Conservation (phyloP, 2,888 invertebrate species). For the Apoderus coryli region DNA sequence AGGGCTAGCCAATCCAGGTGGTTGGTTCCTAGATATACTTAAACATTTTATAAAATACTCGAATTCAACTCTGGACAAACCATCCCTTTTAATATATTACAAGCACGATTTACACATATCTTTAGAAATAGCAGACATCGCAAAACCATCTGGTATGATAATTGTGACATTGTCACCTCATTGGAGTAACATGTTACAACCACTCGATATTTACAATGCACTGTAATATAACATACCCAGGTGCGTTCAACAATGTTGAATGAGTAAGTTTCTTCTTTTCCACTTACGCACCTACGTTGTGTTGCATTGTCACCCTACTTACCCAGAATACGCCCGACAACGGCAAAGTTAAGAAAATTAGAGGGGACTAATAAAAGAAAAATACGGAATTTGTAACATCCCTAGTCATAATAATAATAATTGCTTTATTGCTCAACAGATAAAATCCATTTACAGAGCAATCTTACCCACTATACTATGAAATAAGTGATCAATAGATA, state of each 20-base stretch:
- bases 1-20: slow-evolving; percentile 24
- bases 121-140: slow-evolving; percentile 18
- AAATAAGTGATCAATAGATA: too few species aligned
- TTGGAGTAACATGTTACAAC: slow-evolving; percentile 8
- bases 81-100: slow-evolving; percentile 22
- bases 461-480: too few species aligned
- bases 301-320: too few species aligned
- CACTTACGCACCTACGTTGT: too few species aligned
- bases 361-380: too few species aligned
- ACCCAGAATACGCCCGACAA: too few species aligned
- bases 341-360: too few species aligned
- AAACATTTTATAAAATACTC: slow-evolving; percentile 25
- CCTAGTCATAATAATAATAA: too few species aligned
- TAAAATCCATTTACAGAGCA: too few species aligned
- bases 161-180: slow-evolving; percentile 22
- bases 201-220: slow-evolving; percentile 5
- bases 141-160: slow-evolving; percentile 27
- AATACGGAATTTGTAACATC: too few species aligned
- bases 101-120: slow-evolving; percentile 24
- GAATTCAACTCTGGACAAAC: slow-evolving; percentile 19
- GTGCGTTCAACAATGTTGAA: slow-evolving; percentile 9
- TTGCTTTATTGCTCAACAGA: too few species aligned
- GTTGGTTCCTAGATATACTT: slow-evolving; percentile 27
- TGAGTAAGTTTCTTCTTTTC: too few species aligned
- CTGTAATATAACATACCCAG: slow-evolving; percentile 11